These are phyloP conservation scores for Bombus balteatus DNA, from an alignment of 1,140 invertebrate species.

Conservation along the genomic window DNA sequence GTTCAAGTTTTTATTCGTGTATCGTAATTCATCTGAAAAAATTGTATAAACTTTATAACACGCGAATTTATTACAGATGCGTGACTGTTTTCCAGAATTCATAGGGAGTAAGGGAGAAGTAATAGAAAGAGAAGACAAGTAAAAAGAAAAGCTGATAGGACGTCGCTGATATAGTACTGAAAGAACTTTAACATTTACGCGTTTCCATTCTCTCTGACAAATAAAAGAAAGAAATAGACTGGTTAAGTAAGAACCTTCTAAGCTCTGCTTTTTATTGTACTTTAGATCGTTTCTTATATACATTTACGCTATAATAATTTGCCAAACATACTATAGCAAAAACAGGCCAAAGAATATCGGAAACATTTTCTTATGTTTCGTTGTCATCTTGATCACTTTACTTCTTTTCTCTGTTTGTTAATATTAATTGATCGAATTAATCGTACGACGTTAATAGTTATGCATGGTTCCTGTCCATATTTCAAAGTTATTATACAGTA, in stretches of 20 bases:
- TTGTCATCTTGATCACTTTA: not conserved
- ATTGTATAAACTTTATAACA: not conserved
- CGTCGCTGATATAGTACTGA: not conserved
- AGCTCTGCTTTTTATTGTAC: not conserved
- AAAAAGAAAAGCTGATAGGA: not conserved
- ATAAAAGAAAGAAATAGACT: not conserved
- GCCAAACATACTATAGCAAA: not conserved
- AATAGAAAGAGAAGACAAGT: not conserved
- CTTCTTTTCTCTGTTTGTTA: not conserved
- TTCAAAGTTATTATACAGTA: not conserved
- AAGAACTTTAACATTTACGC: not conserved
- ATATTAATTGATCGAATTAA: not conserved
- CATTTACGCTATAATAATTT: not conserved
- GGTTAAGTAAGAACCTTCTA: not conserved
- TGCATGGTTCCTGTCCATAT: not conserved
- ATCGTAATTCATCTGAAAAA: not conserved
- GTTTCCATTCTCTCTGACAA: not conserved
- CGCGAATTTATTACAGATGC: too few relatives aligned
- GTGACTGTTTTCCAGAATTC: not conserved
- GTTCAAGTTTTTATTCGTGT: conserved; percentile 18
- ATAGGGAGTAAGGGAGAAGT: conserved; percentile 34
- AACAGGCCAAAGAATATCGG: not conserved
- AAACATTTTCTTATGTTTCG: not conserved
- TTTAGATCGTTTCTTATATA: not conserved
- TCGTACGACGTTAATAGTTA: not conserved